Conservation (phyloP, 2,888 invertebrate species). For the Drosophila formosana region DNA sequence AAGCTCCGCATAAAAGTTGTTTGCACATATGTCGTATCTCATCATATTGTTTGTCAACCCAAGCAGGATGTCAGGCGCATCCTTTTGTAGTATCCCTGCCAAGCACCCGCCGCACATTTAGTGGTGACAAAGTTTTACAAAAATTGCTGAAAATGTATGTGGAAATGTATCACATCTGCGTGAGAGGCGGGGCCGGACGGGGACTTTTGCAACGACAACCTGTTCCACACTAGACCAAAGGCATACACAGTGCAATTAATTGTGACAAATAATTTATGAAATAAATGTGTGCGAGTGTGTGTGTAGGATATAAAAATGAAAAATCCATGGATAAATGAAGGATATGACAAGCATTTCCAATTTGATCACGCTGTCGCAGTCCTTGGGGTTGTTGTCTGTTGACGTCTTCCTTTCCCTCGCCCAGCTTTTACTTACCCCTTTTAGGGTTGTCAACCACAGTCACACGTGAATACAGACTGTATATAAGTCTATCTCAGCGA, state of each 20-base stretch:
- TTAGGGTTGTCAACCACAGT: conserved; percentile 37
- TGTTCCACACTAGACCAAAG: conserved; percentile 36
- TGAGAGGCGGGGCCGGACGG: conserved; percentile 2
- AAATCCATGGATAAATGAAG: conserved; percentile 82
- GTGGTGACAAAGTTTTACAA: conserved; percentile 74
- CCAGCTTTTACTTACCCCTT: conserved; percentile 62
- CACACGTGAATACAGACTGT: conserved; percentile 4
- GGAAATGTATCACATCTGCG: conserved; percentile 20
- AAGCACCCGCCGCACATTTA: conserved; percentile 46
- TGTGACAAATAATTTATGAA: conserved; percentile 83
- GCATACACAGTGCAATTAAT: conserved; percentile 84
- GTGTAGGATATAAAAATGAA: conserved; percentile 58
- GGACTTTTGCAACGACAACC: conserved; percentile 25
- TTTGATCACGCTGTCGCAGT: conserved; percentile 73
- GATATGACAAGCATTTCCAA: conserved; percentile 85
- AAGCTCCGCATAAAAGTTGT: conserved; percentile 81
- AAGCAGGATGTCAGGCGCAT: conserved; percentile 50
- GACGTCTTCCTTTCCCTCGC: conserved; percentile 25
- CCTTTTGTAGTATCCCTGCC: conserved; percentile 59
- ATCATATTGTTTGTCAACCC: conserved; percentile 84
- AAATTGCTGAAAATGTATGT: conserved; percentile 57
- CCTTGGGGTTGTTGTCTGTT: conserved; percentile 56
- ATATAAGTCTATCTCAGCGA: neutral
- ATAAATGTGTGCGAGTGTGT: conserved; percentile 34
- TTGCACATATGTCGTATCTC: conserved; percentile 85